Evolutionary conservation across 1,140 invertebrate species (phyloP), one percentile per base, ranked within the genome.

Genomic region (Alviniconcha marisindica): DNA sequence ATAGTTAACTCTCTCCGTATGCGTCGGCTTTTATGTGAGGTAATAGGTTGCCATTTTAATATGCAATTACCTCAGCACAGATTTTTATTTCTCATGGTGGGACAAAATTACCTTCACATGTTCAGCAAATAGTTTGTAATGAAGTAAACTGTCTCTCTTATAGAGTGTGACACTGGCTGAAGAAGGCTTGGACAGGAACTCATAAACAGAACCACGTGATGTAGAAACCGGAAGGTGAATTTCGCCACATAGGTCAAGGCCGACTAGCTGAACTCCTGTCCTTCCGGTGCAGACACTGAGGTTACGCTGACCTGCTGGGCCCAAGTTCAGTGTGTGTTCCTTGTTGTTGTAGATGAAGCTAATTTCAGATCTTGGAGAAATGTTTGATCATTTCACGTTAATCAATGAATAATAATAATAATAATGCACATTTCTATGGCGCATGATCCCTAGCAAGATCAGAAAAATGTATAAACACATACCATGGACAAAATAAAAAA

Each of bases 161-260:
- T 96, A 94, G 15, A 98, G 90, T 96, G 0, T 95, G 0, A 97
- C 84, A 44, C 95, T 95, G 82, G 97, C 95, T 63, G 95, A 94
- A 0, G 96, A 94, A 0, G 97, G 97, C 0, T 97, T 97, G 79
- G 95, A 96, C 73, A 98, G 92, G 24, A 97, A 87, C 87, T 97
- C 96, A 84, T 96, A 95, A 5, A 96, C 95, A 1, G 95, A 88
- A 44, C 90, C 85, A 54, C 38, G 87, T 84, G 21, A 86, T 77
- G 2, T 95, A 95, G 77, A 95, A 94, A 88, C 96, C 96, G 0
- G 96, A 95, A 87, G 95, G 89, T 95, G 93, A 89, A 96, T 96
- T 80, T 96, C 95, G 1, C 95, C 94, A 90, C 97, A 99, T 33
- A 98, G 89, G 94, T 97, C 96, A 4, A 98, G 93, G 5, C 97